Conservation (phyloP, 2,888 invertebrate species). For the Napeogenes sylphis region DNA sequence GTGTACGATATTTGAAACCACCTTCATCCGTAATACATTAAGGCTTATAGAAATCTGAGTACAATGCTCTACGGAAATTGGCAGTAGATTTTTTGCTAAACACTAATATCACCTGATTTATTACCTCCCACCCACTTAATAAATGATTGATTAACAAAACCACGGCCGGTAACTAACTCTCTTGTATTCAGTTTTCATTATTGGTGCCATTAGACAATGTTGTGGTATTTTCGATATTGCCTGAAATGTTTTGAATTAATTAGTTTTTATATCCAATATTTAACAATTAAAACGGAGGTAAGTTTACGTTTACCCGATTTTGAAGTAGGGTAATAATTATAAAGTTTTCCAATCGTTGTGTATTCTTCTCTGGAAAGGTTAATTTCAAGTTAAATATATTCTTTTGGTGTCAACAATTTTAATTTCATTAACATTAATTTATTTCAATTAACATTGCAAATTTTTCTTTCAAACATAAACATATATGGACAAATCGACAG, state of each 20-base stretch:
- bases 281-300: slow-evolving; percentile 10
- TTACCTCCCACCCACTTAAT: slow-evolving; percentile 3
- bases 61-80: slow-evolving; percentile 19
- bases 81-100: slow-evolving; percentile 13
- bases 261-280: slow-evolving; percentile 12
- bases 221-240: slow-evolving; percentile 12
- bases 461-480: slow-evolving; percentile 67
- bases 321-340: slow-evolving; percentile 10
- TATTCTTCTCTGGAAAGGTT: background rate
- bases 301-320: slow-evolving; percentile 7
- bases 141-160: slow-evolving; percentile 10
- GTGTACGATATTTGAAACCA: slow-evolving; percentile 17
- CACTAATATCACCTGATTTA: slow-evolving; percentile 18
- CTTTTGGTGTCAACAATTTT: background rate
- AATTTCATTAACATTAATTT: background rate
- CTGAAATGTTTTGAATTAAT: slow-evolving; percentile 18
- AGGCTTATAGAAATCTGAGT: slow-evolving; percentile 26
- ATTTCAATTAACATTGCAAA: slow-evolving; percentile 47
- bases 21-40: slow-evolving; percentile 20
- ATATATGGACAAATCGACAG: slow-evolving; percentile 66
- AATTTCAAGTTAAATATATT: background rate
- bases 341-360: background rate
- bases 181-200: slow-evolving; percentile 31
- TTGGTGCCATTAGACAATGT: slow-evolving; percentile 17
- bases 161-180: slow-evolving; percentile 2